Evolutionary conservation across 2,888 invertebrate genomes (phyloP).

Genomic region (Tryphoninae sp.): DNA sequence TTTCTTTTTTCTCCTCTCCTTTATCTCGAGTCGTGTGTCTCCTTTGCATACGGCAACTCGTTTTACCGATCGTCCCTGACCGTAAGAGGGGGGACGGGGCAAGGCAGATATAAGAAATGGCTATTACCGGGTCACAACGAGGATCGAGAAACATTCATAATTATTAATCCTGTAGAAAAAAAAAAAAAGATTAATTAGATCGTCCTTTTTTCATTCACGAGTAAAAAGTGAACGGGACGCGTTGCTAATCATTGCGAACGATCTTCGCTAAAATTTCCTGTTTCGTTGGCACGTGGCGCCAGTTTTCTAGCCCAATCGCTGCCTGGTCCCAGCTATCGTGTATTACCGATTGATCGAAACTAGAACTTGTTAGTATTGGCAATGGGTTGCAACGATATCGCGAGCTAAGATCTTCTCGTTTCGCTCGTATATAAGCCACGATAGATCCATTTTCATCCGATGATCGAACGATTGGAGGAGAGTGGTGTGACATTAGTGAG

Average conservation of each 20-base stretch:
- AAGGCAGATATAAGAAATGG: slow-evolving; percentile 10
- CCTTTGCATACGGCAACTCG: slow-evolving; percentile 33
- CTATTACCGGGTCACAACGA: not conserved
- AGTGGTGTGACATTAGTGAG: slow-evolving; percentile 53
- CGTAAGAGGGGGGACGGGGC: slow-evolving; percentile 29
- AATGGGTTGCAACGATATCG: slow-evolving; percentile 29
- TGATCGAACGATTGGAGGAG: slow-evolving; percentile 55
- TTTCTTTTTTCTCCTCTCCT: slow-evolving; percentile 24
- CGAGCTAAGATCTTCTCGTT: slow-evolving; percentile 19
- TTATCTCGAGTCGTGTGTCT: slow-evolving; percentile 20
- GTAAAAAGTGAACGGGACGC: slow-evolving; percentile 34
- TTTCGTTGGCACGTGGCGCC: slow-evolving; percentile 46
- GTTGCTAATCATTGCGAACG: slow-evolving; percentile 18
- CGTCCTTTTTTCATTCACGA: not conserved
- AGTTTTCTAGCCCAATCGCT: slow-evolving; percentile 22
- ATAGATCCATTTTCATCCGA: slow-evolving; percentile 37
- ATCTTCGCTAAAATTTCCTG: slow-evolving; percentile 19
- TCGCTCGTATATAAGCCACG: slow-evolving; percentile 7
- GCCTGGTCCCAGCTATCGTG: slow-evolving; percentile 21
- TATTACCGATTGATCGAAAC: slow-evolving; percentile 32
- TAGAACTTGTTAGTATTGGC: slow-evolving; percentile 42
- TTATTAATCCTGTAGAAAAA: not conserved
- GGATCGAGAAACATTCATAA: not conserved
- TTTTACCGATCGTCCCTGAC: slow-evolving; percentile 45
- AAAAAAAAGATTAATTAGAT: slow-evolving; percentile 4